These are phyloP conservation scores for Dryocosmus kuriphilus DNA, from an alignment of 2,888 invertebrate species.

Conservation along the genomic window DNA sequence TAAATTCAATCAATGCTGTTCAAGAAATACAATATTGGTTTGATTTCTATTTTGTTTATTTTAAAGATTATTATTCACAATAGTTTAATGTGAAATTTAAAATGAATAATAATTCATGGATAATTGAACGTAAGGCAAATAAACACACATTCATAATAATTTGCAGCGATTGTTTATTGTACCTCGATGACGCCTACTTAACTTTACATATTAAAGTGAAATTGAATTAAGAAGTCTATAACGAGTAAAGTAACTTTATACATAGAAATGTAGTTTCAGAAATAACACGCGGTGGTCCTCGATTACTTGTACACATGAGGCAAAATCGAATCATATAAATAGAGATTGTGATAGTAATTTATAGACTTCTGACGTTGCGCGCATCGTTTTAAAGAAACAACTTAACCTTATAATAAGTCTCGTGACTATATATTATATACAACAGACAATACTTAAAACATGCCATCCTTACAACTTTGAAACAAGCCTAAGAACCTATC, in stretches of 20 bases:
- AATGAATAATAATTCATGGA: too few relatives aligned
- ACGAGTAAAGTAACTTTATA: conserved; percentile 38
- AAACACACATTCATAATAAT: not conserved
- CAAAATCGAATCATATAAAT: conserved; percentile 27
- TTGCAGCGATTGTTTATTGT: conserved; percentile 33
- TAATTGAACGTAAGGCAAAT: too few relatives aligned
- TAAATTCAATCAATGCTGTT: too few relatives aligned
- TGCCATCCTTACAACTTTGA: not conserved
- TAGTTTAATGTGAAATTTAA: too few relatives aligned
- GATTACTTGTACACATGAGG: conserved; percentile 28
- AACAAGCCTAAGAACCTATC: conserved; percentile 13
- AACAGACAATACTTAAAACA: conserved; percentile 16
- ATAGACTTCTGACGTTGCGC: conserved; percentile 12
- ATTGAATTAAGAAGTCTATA: conserved; percentile 27
- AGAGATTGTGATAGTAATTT: conserved; percentile 4
- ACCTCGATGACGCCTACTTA: conserved; percentile 24
- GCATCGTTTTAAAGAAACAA: conserved; percentile 28
- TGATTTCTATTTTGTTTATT: too few relatives aligned
- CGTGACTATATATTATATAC: conserved; percentile 31
- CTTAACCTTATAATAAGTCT: conserved; percentile 17
- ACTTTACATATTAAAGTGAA: conserved; percentile 30
- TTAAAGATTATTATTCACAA: too few relatives aligned
- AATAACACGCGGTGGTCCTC: conserved; percentile 22
- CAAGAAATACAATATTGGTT: too few relatives aligned
- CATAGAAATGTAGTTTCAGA: conserved; percentile 26